Conservation (phyloP, 2,797 vertebrate genomes). For the Alosa sapidissima region DNA sequence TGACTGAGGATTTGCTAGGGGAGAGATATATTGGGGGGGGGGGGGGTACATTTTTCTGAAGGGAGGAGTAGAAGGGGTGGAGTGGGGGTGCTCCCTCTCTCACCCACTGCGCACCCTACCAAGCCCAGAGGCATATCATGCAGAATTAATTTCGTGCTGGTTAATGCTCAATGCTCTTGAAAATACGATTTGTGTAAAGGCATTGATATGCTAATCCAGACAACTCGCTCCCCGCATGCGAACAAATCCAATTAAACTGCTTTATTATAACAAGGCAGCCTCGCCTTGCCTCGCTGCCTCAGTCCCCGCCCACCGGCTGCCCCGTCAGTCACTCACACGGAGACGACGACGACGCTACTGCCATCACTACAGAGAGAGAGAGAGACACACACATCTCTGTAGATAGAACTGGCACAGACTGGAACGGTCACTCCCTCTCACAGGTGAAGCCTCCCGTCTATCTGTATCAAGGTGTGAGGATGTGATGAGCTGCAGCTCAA, state of each 20-base stretch:
- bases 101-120: constrained; percentile 47
- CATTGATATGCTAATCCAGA: constrained; percentile 85
- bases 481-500: not conserved
- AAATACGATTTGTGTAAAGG: constrained; percentile 82
- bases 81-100: constrained; percentile 33
- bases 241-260: constrained; percentile 85
- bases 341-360: not conserved
- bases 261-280: constrained; percentile 77
- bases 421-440: not conserved
- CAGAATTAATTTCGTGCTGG: constrained; percentile 80
- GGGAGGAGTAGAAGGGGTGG: constrained; percentile 28
- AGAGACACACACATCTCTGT: not conserved
- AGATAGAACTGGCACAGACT: not conserved
- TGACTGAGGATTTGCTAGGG: not conserved
- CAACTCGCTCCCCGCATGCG: constrained; percentile 75
- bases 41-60: not conserved
- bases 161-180: constrained; percentile 81
- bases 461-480: not conserved
- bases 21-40: not conserved
- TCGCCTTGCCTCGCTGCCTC: constrained; percentile 70
- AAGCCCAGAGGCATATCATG: constrained; percentile 72
- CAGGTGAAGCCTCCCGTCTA: not conserved
- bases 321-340: constrained; percentile 71
- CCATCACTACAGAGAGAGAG: constrained; percentile 34
- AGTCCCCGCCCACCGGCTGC: constrained; percentile 63